Evolutionary conservation across 2,113 vertebrate genomes (phyloP).

Genomic region (Amia ocellicauda): DNA sequence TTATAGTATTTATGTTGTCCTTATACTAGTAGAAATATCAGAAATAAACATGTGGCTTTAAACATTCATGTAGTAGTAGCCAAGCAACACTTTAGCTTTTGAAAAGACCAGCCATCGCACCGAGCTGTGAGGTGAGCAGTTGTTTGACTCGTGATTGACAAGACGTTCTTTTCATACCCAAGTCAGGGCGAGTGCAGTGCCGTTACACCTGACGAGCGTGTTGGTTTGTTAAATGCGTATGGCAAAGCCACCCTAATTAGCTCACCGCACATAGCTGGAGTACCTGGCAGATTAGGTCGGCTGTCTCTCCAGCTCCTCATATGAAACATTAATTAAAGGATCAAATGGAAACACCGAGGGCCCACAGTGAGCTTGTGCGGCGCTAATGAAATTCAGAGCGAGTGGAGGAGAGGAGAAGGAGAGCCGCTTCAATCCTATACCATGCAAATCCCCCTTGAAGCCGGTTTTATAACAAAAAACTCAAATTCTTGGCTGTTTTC

Average conservation of each 20-base stretch:
- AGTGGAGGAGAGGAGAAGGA: not conserved
- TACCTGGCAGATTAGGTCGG: not conserved
- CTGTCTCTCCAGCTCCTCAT: not conserved
- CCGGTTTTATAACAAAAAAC: not conserved
- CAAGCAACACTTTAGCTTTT: too few relatives aligned
- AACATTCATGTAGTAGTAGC: too few relatives aligned
- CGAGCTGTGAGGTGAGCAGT: not conserved
- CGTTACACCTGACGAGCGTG: not conserved
- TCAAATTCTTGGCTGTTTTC: not conserved
- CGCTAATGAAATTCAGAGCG: not conserved
- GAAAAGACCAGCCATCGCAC: too few relatives aligned
- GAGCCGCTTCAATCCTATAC: not conserved
- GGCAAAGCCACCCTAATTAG: not conserved
- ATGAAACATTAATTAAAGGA: conserved; percentile 4
- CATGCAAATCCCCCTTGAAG: not conserved
- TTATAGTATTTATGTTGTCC: too few relatives aligned
- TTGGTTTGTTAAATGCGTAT: not conserved
- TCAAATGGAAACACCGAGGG: not conserved
- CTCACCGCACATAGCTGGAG: not conserved
- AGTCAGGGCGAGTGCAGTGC: not conserved
- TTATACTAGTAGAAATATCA: too few relatives aligned
- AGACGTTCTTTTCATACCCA: not conserved
- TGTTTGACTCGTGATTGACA: not conserved
- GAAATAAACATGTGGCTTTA: too few relatives aligned
- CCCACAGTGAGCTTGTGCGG: not conserved